Conservation (phyloP, 92 coral and sea anemone species). For the Palythoa caribaeorum region DNA sequence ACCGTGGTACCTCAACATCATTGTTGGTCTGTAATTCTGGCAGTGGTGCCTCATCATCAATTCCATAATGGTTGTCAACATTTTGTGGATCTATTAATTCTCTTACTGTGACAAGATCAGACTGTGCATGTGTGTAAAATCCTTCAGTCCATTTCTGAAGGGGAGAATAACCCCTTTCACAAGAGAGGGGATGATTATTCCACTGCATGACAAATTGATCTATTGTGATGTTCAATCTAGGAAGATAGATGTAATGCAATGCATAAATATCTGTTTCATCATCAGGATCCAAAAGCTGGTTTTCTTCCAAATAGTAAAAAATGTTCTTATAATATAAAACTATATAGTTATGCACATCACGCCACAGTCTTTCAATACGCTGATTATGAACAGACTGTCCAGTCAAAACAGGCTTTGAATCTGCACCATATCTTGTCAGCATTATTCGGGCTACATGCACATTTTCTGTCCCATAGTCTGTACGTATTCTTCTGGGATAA, state of each 20-base stretch:
- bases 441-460: background rate
- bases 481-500: background rate
- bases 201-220: slow-evolving; percentile 56
- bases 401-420: background rate
- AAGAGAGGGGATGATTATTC: slow-evolving; percentile 66
- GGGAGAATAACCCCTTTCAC: slow-evolving; percentile 51
- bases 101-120: slow-evolving; percentile 53
- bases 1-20: slow-evolving; percentile 66
- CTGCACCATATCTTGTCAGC: slow-evolving; percentile 1
- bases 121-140: slow-evolving; percentile 60
- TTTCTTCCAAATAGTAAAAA: slow-evolving; percentile 38
- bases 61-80: slow-evolving; percentile 51
- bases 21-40: slow-evolving; percentile 66
- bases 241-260: slow-evolving; percentile 54
- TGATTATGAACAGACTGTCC: slow-evolving; percentile 46
- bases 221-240: slow-evolving; percentile 37
- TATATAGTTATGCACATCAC: slow-evolving; percentile 57
- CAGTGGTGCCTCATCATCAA: slow-evolving; percentile 68
- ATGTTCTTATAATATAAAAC: slow-evolving; percentile 47
- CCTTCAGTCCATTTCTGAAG: slow-evolving; percentile 65
- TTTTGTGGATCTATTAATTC: slow-evolving; percentile 55
- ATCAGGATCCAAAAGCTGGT: slow-evolving; percentile 62
- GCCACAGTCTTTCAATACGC: slow-evolving; percentile 61
- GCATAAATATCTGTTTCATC: slow-evolving; percentile 70
- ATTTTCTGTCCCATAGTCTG: slow-evolving; percentile 18